Conservation (phyloP, 2,888 invertebrate genomes). For the Zaprionus lineosus region DNA sequence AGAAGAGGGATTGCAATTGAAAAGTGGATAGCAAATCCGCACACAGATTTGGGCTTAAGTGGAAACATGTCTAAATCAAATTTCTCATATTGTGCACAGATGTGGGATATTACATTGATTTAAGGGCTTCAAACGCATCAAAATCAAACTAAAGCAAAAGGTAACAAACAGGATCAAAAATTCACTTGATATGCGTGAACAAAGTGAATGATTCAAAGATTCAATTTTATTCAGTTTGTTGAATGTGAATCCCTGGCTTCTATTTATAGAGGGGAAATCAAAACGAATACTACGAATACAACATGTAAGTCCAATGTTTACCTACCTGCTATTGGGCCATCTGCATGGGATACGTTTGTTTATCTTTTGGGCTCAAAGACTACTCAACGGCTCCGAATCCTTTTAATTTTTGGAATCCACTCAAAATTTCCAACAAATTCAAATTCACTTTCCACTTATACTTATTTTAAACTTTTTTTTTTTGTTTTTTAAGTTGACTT, state of each 20-base stretch:
- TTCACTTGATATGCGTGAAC: too few species aligned
- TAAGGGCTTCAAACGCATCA: too few species aligned
- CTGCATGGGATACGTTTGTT: slow-evolving; percentile 11
- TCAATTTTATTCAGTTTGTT: too few species aligned
- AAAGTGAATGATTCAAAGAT: too few species aligned
- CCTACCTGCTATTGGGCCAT: slow-evolving; percentile 27
- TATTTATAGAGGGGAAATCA: slow-evolving; percentile 13
- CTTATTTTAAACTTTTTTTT: too few species aligned
- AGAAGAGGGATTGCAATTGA: slow-evolving; percentile 37
- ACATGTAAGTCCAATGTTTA: not conserved
- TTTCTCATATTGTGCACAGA: too few species aligned
- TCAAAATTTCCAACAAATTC: not conserved
- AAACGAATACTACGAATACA: slow-evolving; percentile 12
- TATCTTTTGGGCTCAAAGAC: not conserved
- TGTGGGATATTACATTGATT: too few species aligned
- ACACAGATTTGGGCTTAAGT: not conserved
- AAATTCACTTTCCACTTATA: not conserved
- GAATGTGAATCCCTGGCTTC: not conserved
- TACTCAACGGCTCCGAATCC: not conserved
- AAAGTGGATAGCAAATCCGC: not conserved
- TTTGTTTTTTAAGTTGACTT: too few species aligned
- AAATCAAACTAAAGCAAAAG: too few species aligned
- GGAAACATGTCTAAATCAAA: not conserved
- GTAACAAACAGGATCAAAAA: too few species aligned
- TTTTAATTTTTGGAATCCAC: not conserved